Percentiles rank a stretch among this genome's conserved stretches.
These are phyloP conservation scores for Gobio gobio DNA, from an alignment of 2,113 vertebrate genomes.

Conservation along the genomic window DNA sequence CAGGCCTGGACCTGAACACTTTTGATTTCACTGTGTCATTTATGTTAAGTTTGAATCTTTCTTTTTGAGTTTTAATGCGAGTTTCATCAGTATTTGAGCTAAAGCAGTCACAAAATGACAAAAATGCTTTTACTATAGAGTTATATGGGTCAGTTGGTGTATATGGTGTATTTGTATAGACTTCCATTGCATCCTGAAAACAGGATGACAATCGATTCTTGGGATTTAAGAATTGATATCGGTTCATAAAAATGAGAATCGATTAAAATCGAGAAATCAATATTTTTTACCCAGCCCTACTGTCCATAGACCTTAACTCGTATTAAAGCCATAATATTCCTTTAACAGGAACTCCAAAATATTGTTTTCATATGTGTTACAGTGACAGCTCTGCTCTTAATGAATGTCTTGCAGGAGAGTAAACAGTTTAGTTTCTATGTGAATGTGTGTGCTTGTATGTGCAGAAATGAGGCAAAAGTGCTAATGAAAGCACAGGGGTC, in stretches of 20 bases:
- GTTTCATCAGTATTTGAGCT: not conserved
- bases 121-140: not conserved
- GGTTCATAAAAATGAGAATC: no score
- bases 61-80: not conserved
- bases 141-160: not conserved
- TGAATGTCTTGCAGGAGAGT: slow-evolving; percentile 13
- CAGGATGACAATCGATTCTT: no score
- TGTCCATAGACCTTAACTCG: not conserved
- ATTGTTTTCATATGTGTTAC: slow-evolving; percentile 11
- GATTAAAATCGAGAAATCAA: no score
- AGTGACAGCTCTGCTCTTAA: slow-evolving; percentile 5
- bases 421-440: slow-evolving; percentile 21
- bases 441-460: slow-evolving; percentile 33
- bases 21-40: not conserved
- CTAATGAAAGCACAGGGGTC: slow-evolving; percentile 39
- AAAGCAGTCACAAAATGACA: not conserved
- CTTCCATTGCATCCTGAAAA: no score
- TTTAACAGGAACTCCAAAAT: not conserved
- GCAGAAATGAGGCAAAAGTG: slow-evolving; percentile 30
- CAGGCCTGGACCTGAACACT: not conserved
- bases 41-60: not conserved
- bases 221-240: no score
- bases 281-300: no score
- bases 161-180: no score
- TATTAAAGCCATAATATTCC: not conserved